A percentile compares a stretch with the other conserved stretches of the same genome.
Conservation (phyloP, 2,797 vertebrate species). For the Menidia menidia region DNA sequence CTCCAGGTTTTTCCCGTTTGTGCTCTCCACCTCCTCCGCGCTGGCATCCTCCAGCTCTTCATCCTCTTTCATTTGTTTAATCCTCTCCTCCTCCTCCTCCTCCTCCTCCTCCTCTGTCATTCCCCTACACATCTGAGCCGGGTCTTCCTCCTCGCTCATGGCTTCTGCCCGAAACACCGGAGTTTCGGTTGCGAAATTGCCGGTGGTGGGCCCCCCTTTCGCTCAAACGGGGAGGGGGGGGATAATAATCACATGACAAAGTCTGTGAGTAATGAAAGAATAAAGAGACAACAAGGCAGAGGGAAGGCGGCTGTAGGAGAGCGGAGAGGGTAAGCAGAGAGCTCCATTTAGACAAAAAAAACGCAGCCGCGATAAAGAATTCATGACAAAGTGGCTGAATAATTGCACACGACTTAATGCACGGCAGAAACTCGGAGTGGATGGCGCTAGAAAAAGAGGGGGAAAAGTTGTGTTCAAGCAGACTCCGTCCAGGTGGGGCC, state of each 20-base stretch:
- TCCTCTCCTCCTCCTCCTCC: constrained; percentile 57
- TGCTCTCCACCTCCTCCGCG: constrained; percentile 37
- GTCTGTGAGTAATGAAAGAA: constrained; percentile 36
- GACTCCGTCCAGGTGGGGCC: constrained; percentile 50
- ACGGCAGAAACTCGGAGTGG: constrained; percentile 52
- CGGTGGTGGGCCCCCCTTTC: constrained; percentile 29
- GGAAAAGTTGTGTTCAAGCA: constrained; percentile 23
- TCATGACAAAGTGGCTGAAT: constrained; percentile 79
- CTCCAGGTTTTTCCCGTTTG: constrained; percentile 60
- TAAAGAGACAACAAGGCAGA: constrained; percentile 19
- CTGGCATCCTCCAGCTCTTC: constrained; percentile 52
- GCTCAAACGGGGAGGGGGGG: constrained; percentile 20
- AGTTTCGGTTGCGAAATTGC: constrained; percentile 52
- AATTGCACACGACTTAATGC: constrained; percentile 74
- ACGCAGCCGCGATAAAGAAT: constrained; percentile 75
- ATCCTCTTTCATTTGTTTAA: constrained; percentile 71
- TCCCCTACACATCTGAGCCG: constrained; percentile 39
- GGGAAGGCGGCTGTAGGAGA: constrained; percentile 31
- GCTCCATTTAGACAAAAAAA: constrained; percentile 69
- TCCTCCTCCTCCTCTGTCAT: constrained; percentile 51
- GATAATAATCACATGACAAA: constrained; percentile 60
- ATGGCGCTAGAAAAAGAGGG: constrained; percentile 7
- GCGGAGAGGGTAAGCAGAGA: constrained; percentile 34
- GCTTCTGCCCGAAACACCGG: constrained; percentile 34
- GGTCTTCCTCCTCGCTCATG: constrained; percentile 36